Evolutionary conservation across 64 coral and sea anemone genomes (phyloP).

Genomic region (Stylophora pistillata): DNA sequence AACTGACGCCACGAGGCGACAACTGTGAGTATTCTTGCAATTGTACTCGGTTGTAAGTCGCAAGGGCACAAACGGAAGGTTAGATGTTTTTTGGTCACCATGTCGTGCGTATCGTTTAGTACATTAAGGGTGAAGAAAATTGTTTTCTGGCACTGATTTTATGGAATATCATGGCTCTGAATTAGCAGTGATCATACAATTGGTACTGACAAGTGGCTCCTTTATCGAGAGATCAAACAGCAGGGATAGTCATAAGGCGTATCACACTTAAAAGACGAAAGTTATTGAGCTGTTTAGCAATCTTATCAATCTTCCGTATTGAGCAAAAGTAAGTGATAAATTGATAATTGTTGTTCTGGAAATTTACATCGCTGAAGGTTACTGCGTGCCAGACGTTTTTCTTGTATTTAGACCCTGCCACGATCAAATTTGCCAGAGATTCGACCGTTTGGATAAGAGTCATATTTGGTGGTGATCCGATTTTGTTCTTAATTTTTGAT

Average conservation of each 20-base stretch:
- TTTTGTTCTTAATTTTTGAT: too few species aligned
- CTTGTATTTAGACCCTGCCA: too few species aligned
- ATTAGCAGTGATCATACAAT: neutral
- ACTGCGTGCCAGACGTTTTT: too few species aligned
- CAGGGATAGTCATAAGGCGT: constrained; percentile 21
- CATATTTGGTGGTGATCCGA: too few species aligned
- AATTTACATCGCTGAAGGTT: too few species aligned
- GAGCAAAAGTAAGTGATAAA: neutral
- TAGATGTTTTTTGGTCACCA: neutral
- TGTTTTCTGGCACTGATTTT: neutral
- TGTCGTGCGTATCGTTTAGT: too few species aligned
- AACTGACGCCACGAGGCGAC: neutral
- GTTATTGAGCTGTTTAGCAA: neutral
- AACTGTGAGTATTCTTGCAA: neutral
- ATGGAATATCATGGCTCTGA: neutral
- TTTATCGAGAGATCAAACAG: neutral
- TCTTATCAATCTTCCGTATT: neutral
- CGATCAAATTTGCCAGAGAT: too few species aligned
- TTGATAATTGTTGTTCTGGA: too few species aligned
- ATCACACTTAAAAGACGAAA: constrained; percentile 14
- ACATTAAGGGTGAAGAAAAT: neutral
- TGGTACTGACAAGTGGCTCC: neutral
- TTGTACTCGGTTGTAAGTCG: neutral
- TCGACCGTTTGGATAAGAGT: too few species aligned
- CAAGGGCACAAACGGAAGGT: neutral